Conservation (phyloP, 2,888 invertebrate species). For the Dicyrtoma fusca region DNA sequence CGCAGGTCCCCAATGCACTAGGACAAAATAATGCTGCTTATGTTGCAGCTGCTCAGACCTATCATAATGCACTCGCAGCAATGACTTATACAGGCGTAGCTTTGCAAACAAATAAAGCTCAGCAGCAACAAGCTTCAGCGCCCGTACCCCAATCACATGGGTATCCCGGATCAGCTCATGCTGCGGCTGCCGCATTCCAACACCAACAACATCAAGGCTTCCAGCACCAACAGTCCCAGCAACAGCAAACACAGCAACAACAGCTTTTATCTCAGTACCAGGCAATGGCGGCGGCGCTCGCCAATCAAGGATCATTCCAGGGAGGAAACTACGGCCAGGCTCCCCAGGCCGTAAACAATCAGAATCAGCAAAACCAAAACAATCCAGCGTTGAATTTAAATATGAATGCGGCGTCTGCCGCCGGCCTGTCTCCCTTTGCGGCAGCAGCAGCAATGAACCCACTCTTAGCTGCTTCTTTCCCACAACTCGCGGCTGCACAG, state of each 20-base stretch:
- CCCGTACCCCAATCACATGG: conserved; percentile 29
- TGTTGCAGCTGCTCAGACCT: conserved; percentile 55
- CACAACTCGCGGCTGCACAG: conserved; percentile 55
- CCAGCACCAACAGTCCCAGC: conserved; percentile 51
- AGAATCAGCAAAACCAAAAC: conserved; percentile 34
- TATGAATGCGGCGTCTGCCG: conserved; percentile 42
- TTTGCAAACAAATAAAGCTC: conserved; percentile 62
- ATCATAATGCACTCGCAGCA: conserved; percentile 65
- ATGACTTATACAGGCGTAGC: conserved; percentile 73
- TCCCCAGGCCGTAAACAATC: conserved; percentile 29
- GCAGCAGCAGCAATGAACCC: conserved; percentile 54
- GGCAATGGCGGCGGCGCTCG: conserved; percentile 53
- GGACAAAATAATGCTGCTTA: conserved; percentile 57
- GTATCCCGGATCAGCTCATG: conserved; percentile 23
- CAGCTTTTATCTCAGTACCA: conserved; percentile 52
- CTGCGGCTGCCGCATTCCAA: conserved; percentile 43
- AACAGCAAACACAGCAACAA: conserved; percentile 48
- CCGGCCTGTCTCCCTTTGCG: conserved; percentile 48
- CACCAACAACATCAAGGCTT: conserved; percentile 49
- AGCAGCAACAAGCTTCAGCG: conserved; percentile 38
- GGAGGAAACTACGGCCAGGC: conserved; percentile 42
- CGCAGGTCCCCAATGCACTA: conserved; percentile 34
- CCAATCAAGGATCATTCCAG: conserved; percentile 52
- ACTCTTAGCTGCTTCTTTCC: conserved; percentile 54
- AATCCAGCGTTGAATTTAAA: conserved; percentile 20